Evolutionary conservation across 2,888 invertebrate genomes (phyloP).

Genomic region (Drosophila suboccidentalis): DNA sequence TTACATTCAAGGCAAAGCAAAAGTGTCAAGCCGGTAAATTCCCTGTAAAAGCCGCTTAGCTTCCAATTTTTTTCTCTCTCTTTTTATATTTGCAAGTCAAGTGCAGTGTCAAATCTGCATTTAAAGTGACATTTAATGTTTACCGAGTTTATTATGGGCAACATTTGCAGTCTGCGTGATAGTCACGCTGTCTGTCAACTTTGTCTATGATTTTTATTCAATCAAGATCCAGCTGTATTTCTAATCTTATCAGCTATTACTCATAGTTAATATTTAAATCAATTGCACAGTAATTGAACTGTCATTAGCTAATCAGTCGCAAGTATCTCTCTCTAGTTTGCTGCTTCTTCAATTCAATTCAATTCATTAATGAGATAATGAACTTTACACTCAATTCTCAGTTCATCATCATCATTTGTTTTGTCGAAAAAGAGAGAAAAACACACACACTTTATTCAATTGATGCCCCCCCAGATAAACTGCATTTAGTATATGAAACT

Average conservation of each 20-base stretch:
- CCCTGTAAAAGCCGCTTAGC: constrained; percentile 26
- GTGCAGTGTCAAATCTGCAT: constrained; percentile 27
- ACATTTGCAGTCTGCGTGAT: constrained; percentile 14
- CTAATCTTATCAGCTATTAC: constrained; percentile 29
- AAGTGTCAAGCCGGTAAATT: constrained; percentile 1
- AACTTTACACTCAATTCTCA: constrained; percentile 8
- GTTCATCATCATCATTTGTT: constrained; percentile 10
- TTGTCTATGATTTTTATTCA: constrained; percentile 1
- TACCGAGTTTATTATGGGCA: neutral
- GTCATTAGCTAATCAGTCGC: constrained; percentile 21
- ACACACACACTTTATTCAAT: constrained; percentile 14
- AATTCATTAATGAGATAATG: constrained; percentile 8
- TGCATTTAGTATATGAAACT: constrained; percentile 14
- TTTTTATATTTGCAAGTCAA: constrained; percentile 6
- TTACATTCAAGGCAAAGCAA: neutral
- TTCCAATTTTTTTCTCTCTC: neutral
- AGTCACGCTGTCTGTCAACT: constrained; percentile 23
- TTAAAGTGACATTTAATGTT: constrained; percentile 8
- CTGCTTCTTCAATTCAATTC: neutral
- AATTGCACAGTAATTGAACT: constrained; percentile 31
- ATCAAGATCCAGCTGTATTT: constrained; percentile 5
- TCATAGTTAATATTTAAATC: constrained; percentile 16
- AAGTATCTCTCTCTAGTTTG: constrained; percentile 6
- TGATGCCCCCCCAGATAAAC: constrained; percentile 13
- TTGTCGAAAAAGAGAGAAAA: constrained; percentile 10